Evolutionary conservation across 2,113 vertebrate species (phyloP).

Genomic region (Aleadryas rufinucha): DNA sequence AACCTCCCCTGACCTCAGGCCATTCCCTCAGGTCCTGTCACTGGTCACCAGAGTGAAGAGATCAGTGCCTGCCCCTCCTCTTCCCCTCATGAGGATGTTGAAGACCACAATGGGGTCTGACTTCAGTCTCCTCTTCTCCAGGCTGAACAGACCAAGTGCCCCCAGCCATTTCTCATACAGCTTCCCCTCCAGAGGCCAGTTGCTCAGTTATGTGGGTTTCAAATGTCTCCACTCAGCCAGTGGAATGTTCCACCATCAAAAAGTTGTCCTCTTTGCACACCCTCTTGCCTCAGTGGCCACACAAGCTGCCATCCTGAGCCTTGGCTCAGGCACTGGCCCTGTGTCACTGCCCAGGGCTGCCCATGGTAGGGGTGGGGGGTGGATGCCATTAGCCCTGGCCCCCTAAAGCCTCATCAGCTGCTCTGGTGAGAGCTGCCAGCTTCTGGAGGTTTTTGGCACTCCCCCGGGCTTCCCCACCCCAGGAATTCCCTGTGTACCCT

Average conservation of each 20-base stretch:
- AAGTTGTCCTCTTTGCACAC: background rate
- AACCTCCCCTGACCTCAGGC: background rate
- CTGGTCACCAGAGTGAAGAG: background rate
- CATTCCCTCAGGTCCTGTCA: background rate
- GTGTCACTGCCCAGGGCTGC: background rate
- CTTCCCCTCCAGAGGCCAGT: background rate
- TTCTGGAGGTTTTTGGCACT: background rate
- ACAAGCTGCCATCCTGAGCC: background rate
- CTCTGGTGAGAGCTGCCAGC: background rate
- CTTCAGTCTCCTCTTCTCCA: background rate
- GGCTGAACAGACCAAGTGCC: too few species aligned
- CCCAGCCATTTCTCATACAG: background rate
- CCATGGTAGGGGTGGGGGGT: background rate
- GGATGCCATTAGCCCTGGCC: too few species aligned
- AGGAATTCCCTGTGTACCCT: background rate
- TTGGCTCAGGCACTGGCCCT: background rate
- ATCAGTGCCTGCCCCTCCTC: background rate
- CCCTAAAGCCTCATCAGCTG: background rate
- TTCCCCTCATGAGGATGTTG: background rate
- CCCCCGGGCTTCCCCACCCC: background rate
- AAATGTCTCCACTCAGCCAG: background rate
- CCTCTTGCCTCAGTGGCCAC: background rate
- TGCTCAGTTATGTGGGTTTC: background rate
- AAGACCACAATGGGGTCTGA: fast-evolving
- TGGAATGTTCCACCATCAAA: fast-evolving